Percentiles rank a stretch among this genome's conserved stretches.
Conservation (phyloP, 2,888 invertebrate genomes). For the Platypus cylindrus region DNA sequence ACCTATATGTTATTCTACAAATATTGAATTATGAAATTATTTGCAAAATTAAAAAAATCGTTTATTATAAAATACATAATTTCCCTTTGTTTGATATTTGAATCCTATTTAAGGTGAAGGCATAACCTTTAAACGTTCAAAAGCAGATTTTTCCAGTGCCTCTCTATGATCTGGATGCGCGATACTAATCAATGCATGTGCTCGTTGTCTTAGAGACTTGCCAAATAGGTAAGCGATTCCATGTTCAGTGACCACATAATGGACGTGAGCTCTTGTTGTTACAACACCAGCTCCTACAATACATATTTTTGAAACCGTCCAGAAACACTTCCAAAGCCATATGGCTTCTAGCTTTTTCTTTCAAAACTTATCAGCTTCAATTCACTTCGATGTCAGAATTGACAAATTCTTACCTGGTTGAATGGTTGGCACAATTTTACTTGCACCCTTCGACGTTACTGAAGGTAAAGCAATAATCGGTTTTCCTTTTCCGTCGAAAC, state of each 20-base stretch:
- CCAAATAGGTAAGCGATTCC: slow-evolving; percentile 86
- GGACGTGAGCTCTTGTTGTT: slow-evolving; percentile 80
- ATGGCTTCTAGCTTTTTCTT: too few relatives aligned
- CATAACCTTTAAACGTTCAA: slow-evolving; percentile 69
- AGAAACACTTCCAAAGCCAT: background rate
- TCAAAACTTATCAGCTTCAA: too few relatives aligned
- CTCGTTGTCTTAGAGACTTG: slow-evolving; percentile 76
- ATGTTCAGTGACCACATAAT: slow-evolving; percentile 87
- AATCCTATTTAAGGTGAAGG: slow-evolving; percentile 40
- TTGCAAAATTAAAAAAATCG: too few relatives aligned
- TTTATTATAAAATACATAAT: too few relatives aligned
- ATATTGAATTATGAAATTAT: too few relatives aligned
- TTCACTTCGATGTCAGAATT: background rate
- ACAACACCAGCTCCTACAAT: slow-evolving; percentile 72
- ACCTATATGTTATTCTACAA: too few relatives aligned
- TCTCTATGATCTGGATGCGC: slow-evolving; percentile 84
- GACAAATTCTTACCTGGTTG: slow-evolving; percentile 51
- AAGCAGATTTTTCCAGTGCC: slow-evolving; percentile 73
- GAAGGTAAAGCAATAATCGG: slow-evolving; percentile 88
- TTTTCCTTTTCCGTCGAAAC: slow-evolving; percentile 74
- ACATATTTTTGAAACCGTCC: too few relatives aligned
- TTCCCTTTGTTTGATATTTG: too few relatives aligned
- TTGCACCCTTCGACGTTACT: slow-evolving; percentile 60
- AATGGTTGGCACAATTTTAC: slow-evolving; percentile 72
- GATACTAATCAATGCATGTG: slow-evolving; percentile 76